Evolutionary conservation across 2,113 vertebrate genomes (phyloP), one percentile per base, ranked within the genome.

Genomic region (Sander vitreus): DNA sequence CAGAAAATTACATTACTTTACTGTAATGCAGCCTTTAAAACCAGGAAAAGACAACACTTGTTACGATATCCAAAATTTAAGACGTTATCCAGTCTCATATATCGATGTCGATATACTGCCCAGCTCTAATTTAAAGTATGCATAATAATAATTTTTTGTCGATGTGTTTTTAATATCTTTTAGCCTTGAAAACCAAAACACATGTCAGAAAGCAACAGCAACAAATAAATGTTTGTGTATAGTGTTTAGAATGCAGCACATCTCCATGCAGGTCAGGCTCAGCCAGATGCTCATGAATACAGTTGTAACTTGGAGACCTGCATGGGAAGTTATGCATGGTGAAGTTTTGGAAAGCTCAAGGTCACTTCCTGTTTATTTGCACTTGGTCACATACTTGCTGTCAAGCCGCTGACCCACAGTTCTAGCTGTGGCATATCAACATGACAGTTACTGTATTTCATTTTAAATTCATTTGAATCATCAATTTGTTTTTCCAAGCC

Each of bases 271-370:
- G 91, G 93, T 91, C 93, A 89, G 74, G 63, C 83, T 60, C 45
- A 85, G 80, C 86, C 94, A 94, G 94, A 91, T 93, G 94, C 94
- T 94, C 94, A 94, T 94, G 91, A 94, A 94, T 94, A 94, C 86
- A 92, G 79, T 85, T 88, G 86, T 83, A 91, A 85, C 76, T 91
- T 19, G 1, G 55, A 89, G 73, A 87, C 47, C 71, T 60, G 77
- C 33, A 33, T 8, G 12, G 39, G 62, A 89, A 79, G 70, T 88
- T 91, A 75, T 74, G 63, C 69, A 55, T 50, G 82, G 54, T 23
- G 80, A 92, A 90, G 86, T 93, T 94, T 92, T 73, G 39, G 75
- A 89, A 84, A 81, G 91, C 88, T 93, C 90, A 94, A 94, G 94
- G 94, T 94, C 78, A 87, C 76, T 90, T 83, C 84, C 73, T 90